A percentile compares a stretch with the other conserved stretches of the same genome.
Evolutionary conservation across 2,113 vertebrate genomes (phyloP).

Genomic region (Lophotis ruficrista): DNA sequence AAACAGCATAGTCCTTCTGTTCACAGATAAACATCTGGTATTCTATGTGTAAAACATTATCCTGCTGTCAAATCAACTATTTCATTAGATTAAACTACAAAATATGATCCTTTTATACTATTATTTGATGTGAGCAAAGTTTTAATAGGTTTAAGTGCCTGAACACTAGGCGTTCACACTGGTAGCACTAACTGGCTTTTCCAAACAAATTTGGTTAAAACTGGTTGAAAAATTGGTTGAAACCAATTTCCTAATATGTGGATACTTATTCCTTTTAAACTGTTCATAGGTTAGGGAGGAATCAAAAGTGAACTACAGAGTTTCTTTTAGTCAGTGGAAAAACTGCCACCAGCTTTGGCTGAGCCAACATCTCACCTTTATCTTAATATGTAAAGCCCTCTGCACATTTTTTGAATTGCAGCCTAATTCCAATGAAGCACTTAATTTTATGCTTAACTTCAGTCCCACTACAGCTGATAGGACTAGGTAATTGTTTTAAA

Average conservation of each 20-base stretch:
- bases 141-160: not conserved
- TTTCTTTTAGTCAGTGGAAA: not conserved
- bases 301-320: not conserved
- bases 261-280: not conserved
- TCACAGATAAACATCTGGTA: slow-evolving; percentile 28
- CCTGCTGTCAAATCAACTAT: not conserved
- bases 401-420: not conserved
- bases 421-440: not conserved
- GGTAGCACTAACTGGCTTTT: not conserved
- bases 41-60: not conserved
- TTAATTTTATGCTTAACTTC: slow-evolving; percentile 7
- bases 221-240: too few relatives aligned
- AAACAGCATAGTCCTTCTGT: not conserved
- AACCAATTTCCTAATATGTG: not conserved
- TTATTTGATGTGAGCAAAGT: not conserved
- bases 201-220: not conserved
- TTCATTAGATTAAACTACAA: not conserved
- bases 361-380: not conserved
- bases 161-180: not conserved
- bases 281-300: not conserved
- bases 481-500: not conserved
- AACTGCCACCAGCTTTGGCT: not conserved
- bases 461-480: not conserved
- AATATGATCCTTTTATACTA: not conserved
- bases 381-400: not conserved